Conservation (phyloP, 92 coral and sea anemone genomes). For the Zoanthus solanderi region DNA sequence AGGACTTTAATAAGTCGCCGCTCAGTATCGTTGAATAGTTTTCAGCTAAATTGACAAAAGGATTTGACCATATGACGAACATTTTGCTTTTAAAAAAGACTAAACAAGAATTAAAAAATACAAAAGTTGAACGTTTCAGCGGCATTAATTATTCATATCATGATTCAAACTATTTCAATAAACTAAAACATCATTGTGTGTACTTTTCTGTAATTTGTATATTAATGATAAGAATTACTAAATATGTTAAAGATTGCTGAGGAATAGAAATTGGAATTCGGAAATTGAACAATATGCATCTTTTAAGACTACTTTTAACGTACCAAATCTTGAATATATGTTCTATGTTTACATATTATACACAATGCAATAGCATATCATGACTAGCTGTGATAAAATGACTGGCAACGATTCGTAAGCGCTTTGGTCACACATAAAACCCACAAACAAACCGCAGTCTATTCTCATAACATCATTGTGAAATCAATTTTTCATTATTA, state of each 20-base stretch:
- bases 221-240: neutral
- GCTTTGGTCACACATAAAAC: neutral
- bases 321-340: neutral
- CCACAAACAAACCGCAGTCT: conserved; percentile 26
- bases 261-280: neutral
- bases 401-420: neutral
- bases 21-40: neutral
- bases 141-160: conserved; percentile 15
- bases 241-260: neutral
- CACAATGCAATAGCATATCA: neutral
- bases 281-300: neutral
- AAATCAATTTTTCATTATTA: neutral
- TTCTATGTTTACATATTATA: neutral
- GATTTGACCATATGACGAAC: neutral
- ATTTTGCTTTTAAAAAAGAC: neutral
- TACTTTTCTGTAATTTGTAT: conserved; percentile 6
- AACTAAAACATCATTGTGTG: neutral
- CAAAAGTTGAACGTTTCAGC: neutral
- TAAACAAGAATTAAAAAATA: neutral
- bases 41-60: neutral
- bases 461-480: neutral
- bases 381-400: neutral
- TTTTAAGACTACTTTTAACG: neutral
- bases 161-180: conserved; percentile 3
- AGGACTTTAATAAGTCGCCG: neutral